These are phyloP conservation scores for Falco biarmicus DNA, from an alignment of 2,797 vertebrate genomes.

Conservation along the genomic window DNA sequence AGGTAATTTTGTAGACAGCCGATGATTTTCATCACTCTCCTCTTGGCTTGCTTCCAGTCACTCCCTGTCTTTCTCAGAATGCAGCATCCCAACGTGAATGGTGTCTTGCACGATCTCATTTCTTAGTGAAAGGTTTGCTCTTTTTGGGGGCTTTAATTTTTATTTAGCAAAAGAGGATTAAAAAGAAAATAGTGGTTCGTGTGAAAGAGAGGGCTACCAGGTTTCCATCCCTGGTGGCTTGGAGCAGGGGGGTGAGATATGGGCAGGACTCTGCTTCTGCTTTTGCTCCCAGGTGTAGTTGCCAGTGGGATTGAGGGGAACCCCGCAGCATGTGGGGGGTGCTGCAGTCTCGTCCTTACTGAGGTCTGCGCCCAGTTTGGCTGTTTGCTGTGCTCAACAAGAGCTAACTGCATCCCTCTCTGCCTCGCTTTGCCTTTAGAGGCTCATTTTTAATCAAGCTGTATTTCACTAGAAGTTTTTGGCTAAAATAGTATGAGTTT, in stretches of 20 bases:
- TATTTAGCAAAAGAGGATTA: background rate
- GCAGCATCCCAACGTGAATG: rapidly evolving
- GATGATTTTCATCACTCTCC: background rate
- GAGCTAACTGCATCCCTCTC: rapidly evolving
- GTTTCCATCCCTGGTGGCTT: no score
- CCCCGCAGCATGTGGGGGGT: rapidly evolving
- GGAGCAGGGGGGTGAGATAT: background rate
- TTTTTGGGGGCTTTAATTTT: background rate
- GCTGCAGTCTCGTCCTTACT: background rate
- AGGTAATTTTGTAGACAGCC: background rate
- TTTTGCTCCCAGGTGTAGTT: background rate
- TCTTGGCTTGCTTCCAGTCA: background rate
- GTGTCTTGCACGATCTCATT: rapidly evolving
- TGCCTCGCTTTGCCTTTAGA: background rate
- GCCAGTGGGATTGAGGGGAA: background rate
- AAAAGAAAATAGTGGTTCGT: no score
- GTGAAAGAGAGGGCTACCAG: no score
- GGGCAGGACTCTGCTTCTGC: background rate
- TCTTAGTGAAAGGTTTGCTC: background rate
- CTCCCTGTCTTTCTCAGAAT: no score
- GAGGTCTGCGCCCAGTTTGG: background rate
- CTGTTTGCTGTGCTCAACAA: rapidly evolving
- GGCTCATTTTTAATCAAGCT: background rate
- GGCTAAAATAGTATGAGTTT: background rate
- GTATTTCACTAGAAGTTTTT: background rate